phyloP scores from a whole-genome alignment of 2,888 invertebrate species.

The Spodoptera picta region DNA sequence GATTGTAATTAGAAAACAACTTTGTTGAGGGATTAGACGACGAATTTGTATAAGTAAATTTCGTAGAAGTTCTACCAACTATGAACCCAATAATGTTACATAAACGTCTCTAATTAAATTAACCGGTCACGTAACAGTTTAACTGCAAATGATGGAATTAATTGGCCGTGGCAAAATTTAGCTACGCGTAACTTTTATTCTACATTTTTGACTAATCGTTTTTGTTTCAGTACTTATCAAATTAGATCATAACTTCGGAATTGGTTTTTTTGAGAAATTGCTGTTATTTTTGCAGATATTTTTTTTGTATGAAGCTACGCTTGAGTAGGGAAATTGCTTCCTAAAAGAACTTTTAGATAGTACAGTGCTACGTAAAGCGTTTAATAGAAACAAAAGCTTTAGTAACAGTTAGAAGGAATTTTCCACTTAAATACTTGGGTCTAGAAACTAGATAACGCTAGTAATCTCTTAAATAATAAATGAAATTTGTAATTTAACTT shows the following conservation, averaged over 20 bases:
- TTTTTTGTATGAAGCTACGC: no score
- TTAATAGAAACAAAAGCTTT: neutral
- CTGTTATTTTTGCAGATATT: no score
- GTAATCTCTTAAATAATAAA: conserved; percentile 6
- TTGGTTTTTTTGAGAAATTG: no score
- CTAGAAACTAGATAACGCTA: neutral
- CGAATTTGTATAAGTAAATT: neutral
- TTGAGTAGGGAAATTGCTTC: neutral
- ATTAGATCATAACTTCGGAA: no score
- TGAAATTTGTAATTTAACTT: neutral
- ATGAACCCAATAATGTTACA: conserved; percentile 17
- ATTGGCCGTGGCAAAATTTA: neutral
- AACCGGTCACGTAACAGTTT: conserved; percentile 12
- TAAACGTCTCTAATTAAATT: conserved; percentile 28
- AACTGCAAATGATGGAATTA: conserved; percentile 10
- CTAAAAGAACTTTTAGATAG: no score
- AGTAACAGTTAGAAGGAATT: conserved; percentile 1
- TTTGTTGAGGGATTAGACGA: conserved; percentile 13
- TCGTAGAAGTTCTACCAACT: conserved; percentile 3
- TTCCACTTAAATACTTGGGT: conserved; percentile 1
- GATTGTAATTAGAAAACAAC: conserved; percentile 20
- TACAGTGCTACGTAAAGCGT: no score
- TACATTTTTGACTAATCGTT: no score
- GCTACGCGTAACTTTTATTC: neutral
- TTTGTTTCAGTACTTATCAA: no score